phyloP scores from a whole-genome alignment of 2,888 invertebrate genomes.

The Coenonympha arcania region DNA sequence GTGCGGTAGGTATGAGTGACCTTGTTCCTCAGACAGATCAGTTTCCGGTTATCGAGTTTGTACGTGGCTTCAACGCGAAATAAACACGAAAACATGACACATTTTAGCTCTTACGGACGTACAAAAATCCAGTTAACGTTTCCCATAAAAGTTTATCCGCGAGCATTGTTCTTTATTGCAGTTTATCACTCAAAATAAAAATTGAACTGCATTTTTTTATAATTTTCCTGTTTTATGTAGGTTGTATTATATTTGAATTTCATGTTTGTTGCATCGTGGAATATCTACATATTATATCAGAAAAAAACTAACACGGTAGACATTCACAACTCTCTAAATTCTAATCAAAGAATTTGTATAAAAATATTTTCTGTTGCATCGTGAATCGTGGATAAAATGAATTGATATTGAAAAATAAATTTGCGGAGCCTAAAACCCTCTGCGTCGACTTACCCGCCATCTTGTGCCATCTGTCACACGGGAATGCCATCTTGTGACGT shows the following conservation, averaged over 20 bases:
- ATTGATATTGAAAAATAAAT: not conserved
- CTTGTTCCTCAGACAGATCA: conserved; percentile 1
- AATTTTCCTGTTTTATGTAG: too few relatives aligned
- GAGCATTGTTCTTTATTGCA: not conserved
- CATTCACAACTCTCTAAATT: too few relatives aligned
- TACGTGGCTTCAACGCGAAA: not conserved
- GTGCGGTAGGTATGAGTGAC: not conserved
- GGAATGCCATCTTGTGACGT: conserved; percentile 23
- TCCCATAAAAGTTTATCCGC: not conserved
- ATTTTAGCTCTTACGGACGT: not conserved
- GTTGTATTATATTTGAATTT: too few relatives aligned
- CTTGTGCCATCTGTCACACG: conserved; percentile 17
- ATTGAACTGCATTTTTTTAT: not conserved
- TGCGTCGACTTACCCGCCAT: not conserved
- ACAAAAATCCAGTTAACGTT: not conserved
- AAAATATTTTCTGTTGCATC: too few relatives aligned
- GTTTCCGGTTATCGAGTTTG: conserved; percentile 1
- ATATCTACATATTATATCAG: too few relatives aligned
- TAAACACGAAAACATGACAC: not conserved
- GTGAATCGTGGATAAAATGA: not conserved
- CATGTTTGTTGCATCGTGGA: too few relatives aligned
- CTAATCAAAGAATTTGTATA: not conserved
- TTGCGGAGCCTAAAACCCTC: conserved; percentile 6
- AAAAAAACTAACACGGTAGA: too few relatives aligned
- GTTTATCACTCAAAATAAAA: not conserved